phyloP scores from a whole-genome alignment of 2,797 vertebrate genomes.

The Emydoidea blandingii region DNA sequence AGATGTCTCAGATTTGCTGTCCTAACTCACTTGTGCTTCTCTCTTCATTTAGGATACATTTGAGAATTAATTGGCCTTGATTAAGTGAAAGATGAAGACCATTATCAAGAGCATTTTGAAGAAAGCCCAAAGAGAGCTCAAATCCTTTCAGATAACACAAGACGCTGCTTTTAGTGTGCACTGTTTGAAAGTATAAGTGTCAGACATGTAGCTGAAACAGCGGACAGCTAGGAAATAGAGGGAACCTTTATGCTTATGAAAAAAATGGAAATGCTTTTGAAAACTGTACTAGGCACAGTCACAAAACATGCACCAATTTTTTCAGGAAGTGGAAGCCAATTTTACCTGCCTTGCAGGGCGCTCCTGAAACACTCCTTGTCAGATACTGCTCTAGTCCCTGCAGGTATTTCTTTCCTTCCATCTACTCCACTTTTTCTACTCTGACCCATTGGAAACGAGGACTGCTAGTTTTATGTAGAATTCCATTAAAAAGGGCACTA shows the following conservation, averaged over 20 bases:
- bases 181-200: conserved; percentile 5
- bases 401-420: not conserved
- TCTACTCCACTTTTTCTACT: not conserved
- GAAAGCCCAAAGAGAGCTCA: not conserved
- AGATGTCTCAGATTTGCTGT: conserved; percentile 58
- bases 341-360: not conserved
- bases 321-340: not conserved
- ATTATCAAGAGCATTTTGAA: conserved; percentile 67
- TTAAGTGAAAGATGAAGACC: conserved; percentile 72
- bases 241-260: not conserved
- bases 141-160: conserved; percentile 54
- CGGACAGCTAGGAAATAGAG: not conserved
- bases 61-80: conserved; percentile 73
- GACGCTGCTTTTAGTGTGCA: conserved; percentile 44
- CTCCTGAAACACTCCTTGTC: not conserved
- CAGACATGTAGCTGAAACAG: not conserved
- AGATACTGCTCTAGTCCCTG: not conserved
- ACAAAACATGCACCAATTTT: not conserved
- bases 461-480: not conserved
- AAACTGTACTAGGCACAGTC: not conserved
- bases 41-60: conserved; percentile 42
- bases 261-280: not conserved
- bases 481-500: rapidly evolving
- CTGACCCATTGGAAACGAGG: not conserved
- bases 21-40: conserved; percentile 1